phyloP scores from a whole-genome alignment of 2,113 vertebrate genomes.

The Chiloscyllium plagiosum region DNA sequence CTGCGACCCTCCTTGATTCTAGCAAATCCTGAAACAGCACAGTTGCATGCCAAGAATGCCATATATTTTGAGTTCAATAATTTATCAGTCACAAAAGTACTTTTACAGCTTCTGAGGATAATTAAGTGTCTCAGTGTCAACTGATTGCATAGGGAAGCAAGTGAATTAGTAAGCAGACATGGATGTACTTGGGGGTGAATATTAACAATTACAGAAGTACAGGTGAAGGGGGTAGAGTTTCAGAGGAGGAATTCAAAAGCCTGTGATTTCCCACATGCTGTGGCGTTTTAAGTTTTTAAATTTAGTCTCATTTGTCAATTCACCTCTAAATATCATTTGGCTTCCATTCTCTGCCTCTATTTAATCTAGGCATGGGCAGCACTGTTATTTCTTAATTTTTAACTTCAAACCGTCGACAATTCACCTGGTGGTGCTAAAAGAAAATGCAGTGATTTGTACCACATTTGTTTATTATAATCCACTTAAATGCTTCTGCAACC shows the following conservation, averaged over 20 bases:
- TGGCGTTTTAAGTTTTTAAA: not conserved
- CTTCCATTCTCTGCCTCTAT: not conserved
- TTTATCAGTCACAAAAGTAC: no score
- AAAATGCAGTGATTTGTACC: not conserved
- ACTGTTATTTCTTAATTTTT: not conserved
- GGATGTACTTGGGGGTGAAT: not conserved
- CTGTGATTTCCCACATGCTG: not conserved
- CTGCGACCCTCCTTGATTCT: no score
- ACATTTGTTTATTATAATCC: not conserved
- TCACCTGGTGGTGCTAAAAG: not conserved
- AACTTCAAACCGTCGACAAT: not conserved
- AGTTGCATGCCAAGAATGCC: no score
- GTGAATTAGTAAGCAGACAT: no score
- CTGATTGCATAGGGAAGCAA: not conserved
- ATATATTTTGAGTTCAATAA: no score
- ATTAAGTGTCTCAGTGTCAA: no score
- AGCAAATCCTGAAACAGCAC: no score
- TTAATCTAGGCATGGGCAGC: not conserved
- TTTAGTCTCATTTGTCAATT: not conserved
- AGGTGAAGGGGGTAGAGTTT: not conserved
- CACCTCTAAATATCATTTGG: not conserved
- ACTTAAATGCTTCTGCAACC: not conserved
- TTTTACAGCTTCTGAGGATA: no score
- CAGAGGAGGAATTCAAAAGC: not conserved
- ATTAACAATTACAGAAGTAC: not conserved